A percentile compares a stretch with the other conserved stretches of the same genome.
Evolutionary conservation across 2,797 vertebrate genomes (phyloP).

Genomic region (Tenualosa ilisha): DNA sequence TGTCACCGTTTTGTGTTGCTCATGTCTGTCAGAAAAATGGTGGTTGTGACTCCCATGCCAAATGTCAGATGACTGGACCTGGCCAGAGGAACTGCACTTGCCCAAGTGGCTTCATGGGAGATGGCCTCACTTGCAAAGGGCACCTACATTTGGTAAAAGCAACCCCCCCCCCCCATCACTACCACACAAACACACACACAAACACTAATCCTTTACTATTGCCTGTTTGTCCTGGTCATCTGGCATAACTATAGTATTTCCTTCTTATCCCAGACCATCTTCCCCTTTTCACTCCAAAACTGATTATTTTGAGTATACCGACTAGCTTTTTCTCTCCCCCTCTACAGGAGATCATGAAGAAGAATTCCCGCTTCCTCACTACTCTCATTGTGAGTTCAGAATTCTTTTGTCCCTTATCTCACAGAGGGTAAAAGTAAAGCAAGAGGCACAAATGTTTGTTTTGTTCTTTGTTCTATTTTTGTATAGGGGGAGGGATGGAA

Average conservation of each 20-base stretch:
- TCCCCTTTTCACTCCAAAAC: background rate
- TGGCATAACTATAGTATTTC: background rate
- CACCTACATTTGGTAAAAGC: slow-evolving; percentile 77
- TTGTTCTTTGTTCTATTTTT: too few relatives aligned
- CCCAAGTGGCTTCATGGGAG: slow-evolving; percentile 68
- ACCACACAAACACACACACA: too few relatives aligned
- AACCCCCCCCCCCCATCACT: too few relatives aligned
- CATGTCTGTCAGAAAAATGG: slow-evolving; percentile 81
- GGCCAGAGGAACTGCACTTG: slow-evolving; percentile 81
- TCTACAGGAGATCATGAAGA: background rate
- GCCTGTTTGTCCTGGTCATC: background rate
- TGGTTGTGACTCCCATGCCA: slow-evolving; percentile 79
- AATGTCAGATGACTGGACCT: slow-evolving; percentile 78
- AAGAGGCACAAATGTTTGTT: too few relatives aligned
- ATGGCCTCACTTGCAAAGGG: slow-evolving; percentile 83
- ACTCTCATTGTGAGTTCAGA: background rate
- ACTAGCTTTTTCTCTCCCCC: slow-evolving; percentile 28
- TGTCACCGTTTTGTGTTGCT: background rate
- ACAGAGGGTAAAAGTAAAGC: too few relatives aligned
- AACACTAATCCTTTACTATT: background rate
- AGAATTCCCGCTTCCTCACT: background rate
- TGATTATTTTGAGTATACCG: slow-evolving; percentile 70
- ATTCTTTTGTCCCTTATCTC: background rate
- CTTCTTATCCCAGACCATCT: background rate
- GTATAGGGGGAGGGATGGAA: too few relatives aligned